Evolutionary conservation across 2,888 invertebrate genomes (phyloP).

Genomic region (Leptothorax acervorum): DNA sequence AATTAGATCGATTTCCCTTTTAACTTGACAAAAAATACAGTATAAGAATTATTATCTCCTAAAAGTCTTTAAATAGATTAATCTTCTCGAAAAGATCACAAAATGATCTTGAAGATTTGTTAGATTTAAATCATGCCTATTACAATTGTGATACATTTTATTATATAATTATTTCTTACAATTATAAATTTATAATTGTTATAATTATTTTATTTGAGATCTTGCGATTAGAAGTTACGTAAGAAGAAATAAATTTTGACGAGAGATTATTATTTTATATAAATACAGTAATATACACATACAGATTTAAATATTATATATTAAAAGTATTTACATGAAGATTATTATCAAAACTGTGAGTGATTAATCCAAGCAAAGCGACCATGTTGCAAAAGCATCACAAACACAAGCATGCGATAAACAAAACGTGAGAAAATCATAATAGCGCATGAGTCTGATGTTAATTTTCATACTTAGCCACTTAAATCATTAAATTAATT

Average conservation of each 20-base stretch:
- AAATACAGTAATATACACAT: background rate
- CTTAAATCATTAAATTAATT: background rate
- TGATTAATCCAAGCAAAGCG: constrained; percentile 64
- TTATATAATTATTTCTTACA: constrained; percentile 6
- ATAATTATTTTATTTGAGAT: background rate
- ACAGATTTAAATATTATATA: background rate
- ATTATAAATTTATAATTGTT: background rate
- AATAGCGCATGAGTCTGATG: constrained; percentile 51
- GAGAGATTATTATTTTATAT: background rate
- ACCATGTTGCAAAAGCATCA: constrained; percentile 64
- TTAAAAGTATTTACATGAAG: constrained; percentile 8
- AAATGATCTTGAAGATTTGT: constrained; percentile 13
- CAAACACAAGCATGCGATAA: constrained; percentile 62
- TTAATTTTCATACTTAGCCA: constrained; percentile 13
- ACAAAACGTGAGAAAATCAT: constrained; percentile 46
- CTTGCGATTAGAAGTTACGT: constrained; percentile 9
- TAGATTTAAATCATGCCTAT: constrained; percentile 32
- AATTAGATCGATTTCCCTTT: background rate
- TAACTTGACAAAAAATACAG: constrained; percentile 1
- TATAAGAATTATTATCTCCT: constrained; percentile 11
- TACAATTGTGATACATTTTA: constrained; percentile 18
- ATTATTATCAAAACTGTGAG: constrained; percentile 13
- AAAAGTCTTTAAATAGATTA: constrained; percentile 16
- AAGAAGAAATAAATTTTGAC: background rate
- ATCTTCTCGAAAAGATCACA: background rate